These are phyloP conservation scores for Caenorhabditis parvicauda DNA, from an alignment of 2,888 invertebrate species.

Conservation along the genomic window DNA sequence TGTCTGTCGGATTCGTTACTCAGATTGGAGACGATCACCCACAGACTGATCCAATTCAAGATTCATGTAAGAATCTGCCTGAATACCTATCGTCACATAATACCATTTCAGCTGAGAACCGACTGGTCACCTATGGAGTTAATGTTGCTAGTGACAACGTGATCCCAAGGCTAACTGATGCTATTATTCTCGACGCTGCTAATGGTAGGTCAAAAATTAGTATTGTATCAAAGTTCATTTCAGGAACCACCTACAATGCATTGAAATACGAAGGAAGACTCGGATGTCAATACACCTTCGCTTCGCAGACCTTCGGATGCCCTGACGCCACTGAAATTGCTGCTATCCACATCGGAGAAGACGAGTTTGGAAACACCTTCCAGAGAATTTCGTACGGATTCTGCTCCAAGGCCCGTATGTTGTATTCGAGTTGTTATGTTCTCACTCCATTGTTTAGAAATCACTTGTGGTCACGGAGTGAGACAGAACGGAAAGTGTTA, in stretches of 20 bases:
- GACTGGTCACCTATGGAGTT: conserved; percentile 36
- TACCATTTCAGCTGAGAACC: conserved; percentile 22
- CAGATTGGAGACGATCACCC: conserved; percentile 29
- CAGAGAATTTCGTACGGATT: conserved; percentile 40
- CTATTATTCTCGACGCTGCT: conserved; percentile 27
- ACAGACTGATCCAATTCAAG: conserved; percentile 30
- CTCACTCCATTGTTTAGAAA: conserved; percentile 7
- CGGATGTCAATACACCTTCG: conserved; percentile 34
- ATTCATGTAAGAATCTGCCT: conserved; percentile 3
- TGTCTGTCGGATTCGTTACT: conserved; percentile 39
- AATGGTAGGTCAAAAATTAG: conserved; percentile 10
- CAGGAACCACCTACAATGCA: conserved; percentile 37
- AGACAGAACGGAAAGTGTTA: conserved; percentile 44
- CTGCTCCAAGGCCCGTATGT: conserved; percentile 13
- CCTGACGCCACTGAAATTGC: conserved; percentile 37
- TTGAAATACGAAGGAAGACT: conserved; percentile 34
- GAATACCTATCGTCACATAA: neutral
- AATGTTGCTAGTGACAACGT: conserved; percentile 20
- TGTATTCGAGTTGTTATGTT: neutral
- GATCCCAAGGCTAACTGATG: conserved; percentile 33
- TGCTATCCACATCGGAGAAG: conserved; percentile 45
- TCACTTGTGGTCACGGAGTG: conserved; percentile 41
- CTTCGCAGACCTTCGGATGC: conserved; percentile 43
- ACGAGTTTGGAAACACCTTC: conserved; percentile 51
- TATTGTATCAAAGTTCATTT: neutral